Evolutionary conservation across 2,113 vertebrate species (phyloP).

Genomic region (Chrysochloris asiatica): DNA sequence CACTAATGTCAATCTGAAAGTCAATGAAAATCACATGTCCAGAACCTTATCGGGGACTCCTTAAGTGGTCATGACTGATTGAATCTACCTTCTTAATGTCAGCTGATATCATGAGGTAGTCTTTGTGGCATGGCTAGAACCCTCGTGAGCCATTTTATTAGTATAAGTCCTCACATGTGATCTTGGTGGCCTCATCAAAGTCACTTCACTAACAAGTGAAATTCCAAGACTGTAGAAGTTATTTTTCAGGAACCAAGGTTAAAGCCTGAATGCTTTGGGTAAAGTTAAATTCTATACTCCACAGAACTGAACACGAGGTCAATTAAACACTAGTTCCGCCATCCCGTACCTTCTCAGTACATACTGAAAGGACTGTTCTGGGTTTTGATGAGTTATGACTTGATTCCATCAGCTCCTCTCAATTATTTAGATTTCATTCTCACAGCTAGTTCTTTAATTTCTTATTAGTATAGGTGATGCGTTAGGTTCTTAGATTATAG

Average conservation of each 20-base stretch:
- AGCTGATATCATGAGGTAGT: background rate
- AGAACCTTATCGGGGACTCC: background rate
- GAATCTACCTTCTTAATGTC: background rate
- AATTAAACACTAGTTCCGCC: background rate
- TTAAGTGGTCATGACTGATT: background rate
- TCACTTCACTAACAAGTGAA: background rate
- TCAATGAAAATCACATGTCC: background rate
- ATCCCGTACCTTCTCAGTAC: background rate
- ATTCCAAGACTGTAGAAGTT: background rate
- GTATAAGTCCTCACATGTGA: background rate
- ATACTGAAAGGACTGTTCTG: background rate
- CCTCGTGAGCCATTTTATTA: background rate
- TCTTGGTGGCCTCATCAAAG: background rate
- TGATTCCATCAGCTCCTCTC: background rate
- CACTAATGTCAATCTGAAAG: background rate
- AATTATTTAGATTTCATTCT: constrained; percentile 61
- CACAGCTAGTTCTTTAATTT: constrained; percentile 44
- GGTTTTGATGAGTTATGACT: constrained; percentile 30
- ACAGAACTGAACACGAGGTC: background rate
- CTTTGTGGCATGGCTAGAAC: background rate
- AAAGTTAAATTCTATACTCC: background rate
- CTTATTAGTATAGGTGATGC: constrained; percentile 46
- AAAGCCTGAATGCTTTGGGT: background rate
- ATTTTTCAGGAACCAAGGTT: background rate
- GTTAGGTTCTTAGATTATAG: constrained; percentile 21